These are phyloP conservation scores for Seira sanloemensis DNA, from an alignment of 2,888 invertebrate genomes.

Conservation along the genomic window DNA sequence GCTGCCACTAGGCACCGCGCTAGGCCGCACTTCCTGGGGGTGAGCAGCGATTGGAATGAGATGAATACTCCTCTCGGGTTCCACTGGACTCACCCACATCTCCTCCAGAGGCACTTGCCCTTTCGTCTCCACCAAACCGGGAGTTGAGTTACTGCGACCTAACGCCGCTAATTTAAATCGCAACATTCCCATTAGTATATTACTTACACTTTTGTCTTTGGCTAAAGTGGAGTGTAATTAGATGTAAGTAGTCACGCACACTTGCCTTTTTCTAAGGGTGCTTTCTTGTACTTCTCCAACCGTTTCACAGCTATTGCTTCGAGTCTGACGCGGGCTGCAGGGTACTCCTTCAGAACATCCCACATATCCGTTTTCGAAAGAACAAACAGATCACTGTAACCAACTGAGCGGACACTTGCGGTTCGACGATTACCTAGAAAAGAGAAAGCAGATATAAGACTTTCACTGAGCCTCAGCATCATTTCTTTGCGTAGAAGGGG, in stretches of 20 bases:
- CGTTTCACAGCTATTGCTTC: constrained; percentile 98
- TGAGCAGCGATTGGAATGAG: constrained; percentile 28
- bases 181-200: neutral
- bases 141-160: constrained; percentile 96
- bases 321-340: constrained; percentile 93
- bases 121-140: constrained; percentile 94
- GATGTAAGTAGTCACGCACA: too few species aligned
- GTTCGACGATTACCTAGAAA: constrained; percentile 95
- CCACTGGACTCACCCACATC: constrained; percentile 84
- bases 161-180: constrained; percentile 84
- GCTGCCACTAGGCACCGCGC: constrained; percentile 67
- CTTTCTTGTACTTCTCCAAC: constrained; percentile 97
- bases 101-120: constrained; percentile 93
- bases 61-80: constrained; percentile 73
- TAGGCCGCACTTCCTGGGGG: neutral
- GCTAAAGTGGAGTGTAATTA: too few species aligned
- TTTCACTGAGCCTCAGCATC: too few species aligned
- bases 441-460: too few species aligned
- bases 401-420: constrained; percentile 97
- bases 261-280: constrained; percentile 92
- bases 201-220: too few species aligned
- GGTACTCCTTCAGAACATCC: constrained; percentile 98
- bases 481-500: too few species aligned
- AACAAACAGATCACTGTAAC: constrained; percentile 99
- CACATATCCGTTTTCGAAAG: constrained; percentile 99